Evolutionary conservation across 2,113 vertebrate genomes (phyloP), one percentile per base, ranked within the genome.

Genomic region (Erinaceus europaeus): DNA sequence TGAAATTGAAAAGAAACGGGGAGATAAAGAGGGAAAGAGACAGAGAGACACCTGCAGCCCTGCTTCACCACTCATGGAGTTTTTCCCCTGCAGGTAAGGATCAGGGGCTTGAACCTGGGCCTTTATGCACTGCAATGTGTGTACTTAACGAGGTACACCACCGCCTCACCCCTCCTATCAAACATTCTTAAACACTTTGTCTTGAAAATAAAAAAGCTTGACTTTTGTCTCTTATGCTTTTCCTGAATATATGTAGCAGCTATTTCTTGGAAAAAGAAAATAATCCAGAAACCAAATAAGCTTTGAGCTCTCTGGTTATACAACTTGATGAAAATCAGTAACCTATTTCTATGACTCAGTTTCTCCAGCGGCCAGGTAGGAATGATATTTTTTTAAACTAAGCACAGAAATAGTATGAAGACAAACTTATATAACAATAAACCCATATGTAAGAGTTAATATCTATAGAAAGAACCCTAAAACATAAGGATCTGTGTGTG

Each of bases 331-430:
- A 18, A 21, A 11, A 32, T 38, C n/a, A 42, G 15, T 62, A 68
- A 46, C 6, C 1, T 14, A 32, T 8, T 40, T 76, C 42, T 52
- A 3, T 55, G 50, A 32, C n/a, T 64, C 12, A 1, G 18, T 74
- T 84, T 44, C 57, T 50, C 61, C 27, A 57, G 38, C 46, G 69
- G n/a, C 8, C 83, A 74, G 81, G 50, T 5, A 84, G 10, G 25
- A 25, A 25, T 72, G 20, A 15, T 36, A 61, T 53, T 73, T 40
- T 73, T 44, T 32, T 74, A 65, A 44, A 77, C 5, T 5, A 21
- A 59, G 36, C 23, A 73, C 10, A 55, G 57, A 27, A 55, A 76
- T 46, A 42, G 3, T 42, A 17, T 12, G 36, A 61, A 36, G 57
- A 29, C 9, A 64, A 89, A 69, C n/a, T 11, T 75, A 0, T 13